These are phyloP conservation scores for Tupaia tana DNA, from an alignment of 2,113 vertebrate genomes.

Conservation along the genomic window DNA sequence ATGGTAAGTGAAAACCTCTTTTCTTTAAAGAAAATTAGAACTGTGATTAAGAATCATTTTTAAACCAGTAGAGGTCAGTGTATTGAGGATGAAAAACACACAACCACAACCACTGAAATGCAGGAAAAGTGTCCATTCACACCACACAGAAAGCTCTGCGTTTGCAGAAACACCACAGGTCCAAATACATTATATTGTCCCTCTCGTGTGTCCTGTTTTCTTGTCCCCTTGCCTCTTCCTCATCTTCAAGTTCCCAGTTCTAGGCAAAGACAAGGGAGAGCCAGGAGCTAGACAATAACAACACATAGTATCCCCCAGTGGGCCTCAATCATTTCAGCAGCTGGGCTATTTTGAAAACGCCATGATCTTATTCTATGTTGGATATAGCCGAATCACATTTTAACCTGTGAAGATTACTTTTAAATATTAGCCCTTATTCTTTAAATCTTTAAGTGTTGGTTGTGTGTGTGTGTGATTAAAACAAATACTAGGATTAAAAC, in stretches of 20 bases:
- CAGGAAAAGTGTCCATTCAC: background rate
- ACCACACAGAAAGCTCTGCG: background rate
- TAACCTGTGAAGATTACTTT: background rate
- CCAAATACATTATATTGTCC: fast-evolving
- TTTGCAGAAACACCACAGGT: background rate
- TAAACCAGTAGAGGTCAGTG: slow-evolving; percentile 68
- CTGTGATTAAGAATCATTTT: background rate
- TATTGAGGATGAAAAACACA: background rate
- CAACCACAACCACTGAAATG: background rate
- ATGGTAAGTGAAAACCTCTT: background rate
- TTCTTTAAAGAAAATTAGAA: background rate
- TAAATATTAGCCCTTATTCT: background rate
- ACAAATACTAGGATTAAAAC: background rate
- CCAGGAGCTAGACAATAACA: background rate
- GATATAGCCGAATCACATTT: background rate
- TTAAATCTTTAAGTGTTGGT: background rate
- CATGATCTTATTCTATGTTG: background rate
- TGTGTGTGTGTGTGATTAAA: background rate
- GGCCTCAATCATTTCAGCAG: background rate
- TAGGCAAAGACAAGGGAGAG: background rate
- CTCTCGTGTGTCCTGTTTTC: background rate
- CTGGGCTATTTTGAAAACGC: background rate
- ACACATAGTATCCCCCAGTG: background rate
- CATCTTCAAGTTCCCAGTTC: background rate
- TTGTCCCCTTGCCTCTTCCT: background rate